Evolutionary conservation across 2,888 invertebrate genomes (phyloP), one percentile per base, ranked within the genome.

Genomic region (Andrena haemorrhoa): DNA sequence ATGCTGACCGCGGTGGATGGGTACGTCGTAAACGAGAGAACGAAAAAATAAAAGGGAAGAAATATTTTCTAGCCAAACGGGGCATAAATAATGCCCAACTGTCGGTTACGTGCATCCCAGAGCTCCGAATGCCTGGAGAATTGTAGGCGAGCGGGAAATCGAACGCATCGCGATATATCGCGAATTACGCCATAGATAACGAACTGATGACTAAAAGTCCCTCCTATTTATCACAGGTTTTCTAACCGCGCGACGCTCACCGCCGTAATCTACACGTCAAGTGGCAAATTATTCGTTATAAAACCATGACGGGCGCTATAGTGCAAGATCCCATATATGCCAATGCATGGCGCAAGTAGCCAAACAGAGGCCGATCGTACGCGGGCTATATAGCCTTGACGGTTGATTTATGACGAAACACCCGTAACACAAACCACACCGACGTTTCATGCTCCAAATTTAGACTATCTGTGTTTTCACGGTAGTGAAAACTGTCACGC

Each of bases 131-230:
- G 41, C 2, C 26, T 49, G 41, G 33, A 74, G 74, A 83, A 78
- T 64, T 63, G 66, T 53, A 58, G 63, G 51, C 56, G 85, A 84
- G 85, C 85, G 85, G 85, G 85, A 85, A 85, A 84, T 83, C 71
- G 66, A 80, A 78, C 75, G 70, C 68, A 61, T 49, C 61, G 49
- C 33, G 65, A 88, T 87, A 79, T 80, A 63, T 76, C 35, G 33
- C 33, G 47, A 84, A 84, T 69, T 64, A 68, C 66, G 79, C 71
- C 69, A 82, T 73, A 75, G 33, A 79, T 23, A 58, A 41, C 53
- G 75, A 86, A 83, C 58, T 85, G 83, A 89, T 87, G 90, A 90
- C 89, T 86, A 70, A 89, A 86, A 89, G 74, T 86, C 84, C 70
- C 72, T 64, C 72, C 86, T 72, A 84, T 86, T 87, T 84, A 61